Base-by-base conservation (phyloP, 2,113 vertebrate genomes). In the Equus quagga region DNA sequence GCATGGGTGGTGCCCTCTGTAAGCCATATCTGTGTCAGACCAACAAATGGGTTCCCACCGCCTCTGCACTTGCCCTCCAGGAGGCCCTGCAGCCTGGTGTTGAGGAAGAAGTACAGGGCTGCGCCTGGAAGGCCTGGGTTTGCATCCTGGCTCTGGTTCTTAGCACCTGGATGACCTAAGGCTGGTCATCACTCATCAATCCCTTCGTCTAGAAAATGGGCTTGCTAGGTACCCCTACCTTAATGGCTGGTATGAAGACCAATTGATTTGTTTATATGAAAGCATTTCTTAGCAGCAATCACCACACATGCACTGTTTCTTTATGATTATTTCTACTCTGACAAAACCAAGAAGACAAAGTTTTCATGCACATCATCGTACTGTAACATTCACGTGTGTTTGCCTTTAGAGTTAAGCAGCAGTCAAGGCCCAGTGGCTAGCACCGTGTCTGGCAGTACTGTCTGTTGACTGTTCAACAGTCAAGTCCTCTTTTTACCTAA, bases 321-420 rank as follows among this genome's bases (percentile, higher is more conserved):
- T 81, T 85, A 33, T 44, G 14, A 72, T 82, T 84, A 31, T 69
- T 81, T 98, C 44, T 70, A 64, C n/a, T 90, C 21, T 49, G 76
- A 80, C 31, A 83, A 64, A 93, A 36, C 24, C 44, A 83, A 85
- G 51, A 33, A 19, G 18, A n/a, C 65, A 70, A 18, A 36, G 13
- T 72, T 60, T 62, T 58, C 21, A 5, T 10, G 1, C 15, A 81
- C 17, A 2, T 67, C 67, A 7, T 84, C 24, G 1, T 24, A 41
- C 11, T 14, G 1, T 31, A 31, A 14, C 14, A 3, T 76, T 56
- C 10, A 19, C 28, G 18, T 21, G 6, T 14, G 1, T 86, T 82
- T 89, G 21, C 85, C 46, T 79, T 82, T 54, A 65, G 67, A 80
- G 21, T 21, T 21, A 69, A 73, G 36, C 49, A 51, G 4, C 5